Evolutionary conservation across 2,113 vertebrate genomes (phyloP), one percentile per base, ranked within the genome.

Genomic region (Cebus imitator): DNA sequence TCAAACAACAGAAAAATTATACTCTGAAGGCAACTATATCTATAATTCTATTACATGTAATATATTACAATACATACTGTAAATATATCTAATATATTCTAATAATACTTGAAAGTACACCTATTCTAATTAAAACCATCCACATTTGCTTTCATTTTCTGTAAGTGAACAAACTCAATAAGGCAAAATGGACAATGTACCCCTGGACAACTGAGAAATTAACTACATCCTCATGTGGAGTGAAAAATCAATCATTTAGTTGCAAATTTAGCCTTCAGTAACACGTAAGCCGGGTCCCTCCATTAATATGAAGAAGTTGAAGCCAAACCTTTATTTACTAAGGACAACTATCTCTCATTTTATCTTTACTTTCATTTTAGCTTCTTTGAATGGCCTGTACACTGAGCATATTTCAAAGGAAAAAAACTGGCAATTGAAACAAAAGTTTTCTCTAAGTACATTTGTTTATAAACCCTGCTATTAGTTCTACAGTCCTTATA

Each of bases 301-400:
- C n/a, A 79, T 21, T 78, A 79, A 91, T 12, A 93, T 18, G 3
- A 93, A 97, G 58, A 90, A 85, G 83, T n/a, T 32, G 27, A 94
- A 45, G 37, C 8, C 43, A 96, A 95, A 83, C 82, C n/a, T 95
- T 64, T 84, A 96, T 86, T 93, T 78, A 82, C 40, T 75, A 6
- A 90, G 55, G 17, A 94, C 40, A 97, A 73, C 50, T 40, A 73
- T n/a, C 95, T 57, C 45, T 40, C 81, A 85, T 90, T 94, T 78
- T 88, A 91, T 90, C 40, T 92, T 85, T 78, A 78, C 37, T 90
- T 95, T 95, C 72, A 85, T 81, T 91, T 96, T 79, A 81, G 14
- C 3, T 75, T 96, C 78, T 91, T 80, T 87, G 32, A 89, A 68
- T 0, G 11, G n/a, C 12, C 27, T 75, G n/a, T 2, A 92, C 8